phyloP scores from a whole-genome alignment of 2,113 vertebrate species.

The Aegithalos caudatus region DNA sequence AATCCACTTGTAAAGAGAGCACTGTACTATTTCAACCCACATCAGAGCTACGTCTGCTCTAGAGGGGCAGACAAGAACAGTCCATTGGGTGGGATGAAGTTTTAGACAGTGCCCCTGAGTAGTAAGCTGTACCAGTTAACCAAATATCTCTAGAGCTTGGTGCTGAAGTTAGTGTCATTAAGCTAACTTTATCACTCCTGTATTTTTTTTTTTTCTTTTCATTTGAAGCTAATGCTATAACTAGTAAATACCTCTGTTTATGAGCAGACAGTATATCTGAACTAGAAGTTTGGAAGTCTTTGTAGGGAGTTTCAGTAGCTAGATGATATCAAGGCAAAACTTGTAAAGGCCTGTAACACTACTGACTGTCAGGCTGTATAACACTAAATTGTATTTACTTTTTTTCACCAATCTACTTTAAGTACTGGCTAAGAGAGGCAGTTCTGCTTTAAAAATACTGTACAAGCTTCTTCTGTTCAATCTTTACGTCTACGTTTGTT shows the following conservation, averaged over 20 bases:
- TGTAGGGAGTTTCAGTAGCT: background rate
- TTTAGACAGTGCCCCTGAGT: background rate
- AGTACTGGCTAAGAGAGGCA: background rate
- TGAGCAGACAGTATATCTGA: background rate
- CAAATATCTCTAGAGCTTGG: background rate
- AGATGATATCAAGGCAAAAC: background rate
- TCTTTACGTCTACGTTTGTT: background rate
- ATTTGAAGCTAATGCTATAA: background rate
- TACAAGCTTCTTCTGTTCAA: background rate
- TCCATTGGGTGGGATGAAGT: background rate
- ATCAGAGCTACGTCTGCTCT: background rate
- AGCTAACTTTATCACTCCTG: background rate
- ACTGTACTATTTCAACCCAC: background rate
- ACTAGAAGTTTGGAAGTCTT: background rate
- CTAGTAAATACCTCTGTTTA: background rate
- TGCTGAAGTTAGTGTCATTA: background rate
- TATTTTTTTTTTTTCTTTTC: background rate
- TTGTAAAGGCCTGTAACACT: background rate
- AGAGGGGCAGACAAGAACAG: background rate
- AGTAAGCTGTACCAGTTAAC: background rate
- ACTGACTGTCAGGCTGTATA: background rate
- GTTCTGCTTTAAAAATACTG: background rate
- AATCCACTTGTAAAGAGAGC: background rate
- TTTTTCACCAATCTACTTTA: background rate
- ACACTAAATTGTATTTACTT: background rate